Base-by-base conservation (phyloP, 2,797 vertebrate species). In the Champsocephalus esox region DNA sequence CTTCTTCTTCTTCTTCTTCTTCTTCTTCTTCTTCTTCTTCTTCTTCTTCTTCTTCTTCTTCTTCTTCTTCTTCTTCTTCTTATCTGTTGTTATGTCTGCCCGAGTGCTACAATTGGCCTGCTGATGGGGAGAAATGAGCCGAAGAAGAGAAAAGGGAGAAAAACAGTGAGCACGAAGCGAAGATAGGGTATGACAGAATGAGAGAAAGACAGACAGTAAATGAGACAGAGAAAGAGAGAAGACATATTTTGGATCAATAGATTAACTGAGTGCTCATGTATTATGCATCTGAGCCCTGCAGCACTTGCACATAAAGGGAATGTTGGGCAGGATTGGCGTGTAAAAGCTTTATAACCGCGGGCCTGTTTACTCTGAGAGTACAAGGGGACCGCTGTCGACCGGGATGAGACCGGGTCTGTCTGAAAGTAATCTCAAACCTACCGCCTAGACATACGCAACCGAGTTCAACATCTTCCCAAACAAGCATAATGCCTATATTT, bases 251-350 rank as follows among this genome's bases (percentile, higher is more conserved):
- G 90, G 93, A 95, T 95, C 93, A 92, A 95, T 95, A 94, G 93
- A 95, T 95, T 95, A 94, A 94, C 93, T 95, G 94, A 94, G 93
- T 93, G 93, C 92, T 95, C 93, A 94, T 95, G 91, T 93, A 95
- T 94, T 94, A 94, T 94, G 89, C 89, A 93, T 90, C 75, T 49
- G 76, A 91, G 93, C 92, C 94, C 94, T 93, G 92, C 92, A 95
- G 94, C 93, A 92, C 93, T 93, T 87, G 93, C 89, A 91, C 93
- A 89, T 94, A 95, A 95, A 95, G 94, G 91, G 92, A 92, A 92
- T 88, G 92, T 92, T 90, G 89, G 93, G 81, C 82, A 86, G 90
- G 92, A 94, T 84, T 92, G 93, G 91, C 80, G 90, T 92, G 94
- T 95, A 94, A 95, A 95, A 95, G 93, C 94, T 93, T 94, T 88